phyloP scores from a whole-genome alignment of 37 sponge, comb jelly and placozoan species.

The Oopsacas minuta region DNA sequence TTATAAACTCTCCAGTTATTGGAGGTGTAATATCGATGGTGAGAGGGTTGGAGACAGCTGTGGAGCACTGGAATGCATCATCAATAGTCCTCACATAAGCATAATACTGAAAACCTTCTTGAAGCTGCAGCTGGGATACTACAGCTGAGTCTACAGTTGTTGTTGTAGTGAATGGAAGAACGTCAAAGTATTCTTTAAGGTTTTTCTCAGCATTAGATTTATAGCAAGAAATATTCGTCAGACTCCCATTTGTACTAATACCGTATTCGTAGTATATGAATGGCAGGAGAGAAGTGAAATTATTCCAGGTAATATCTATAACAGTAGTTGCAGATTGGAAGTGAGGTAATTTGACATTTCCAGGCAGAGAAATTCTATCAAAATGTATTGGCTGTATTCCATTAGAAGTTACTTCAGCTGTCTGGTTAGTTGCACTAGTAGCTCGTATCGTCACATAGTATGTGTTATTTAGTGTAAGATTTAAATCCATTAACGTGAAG shows the following conservation, averaged over 20 bases:
- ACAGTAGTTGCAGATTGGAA: slow-evolving; percentile 38
- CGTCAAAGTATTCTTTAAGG: slow-evolving; percentile 30
- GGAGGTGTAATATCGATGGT: slow-evolving; percentile 57
- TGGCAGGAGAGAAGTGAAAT: slow-evolving; percentile 52
- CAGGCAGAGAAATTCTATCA: slow-evolving; percentile 24
- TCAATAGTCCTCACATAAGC: slow-evolving; percentile 57
- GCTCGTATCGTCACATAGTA: slow-evolving; percentile 76
- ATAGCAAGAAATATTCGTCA: neutral
- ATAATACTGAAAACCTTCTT: slow-evolving; percentile 46
- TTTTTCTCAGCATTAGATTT: slow-evolving; percentile 24
- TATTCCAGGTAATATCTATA: slow-evolving; percentile 38
- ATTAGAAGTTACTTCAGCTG: slow-evolving; percentile 50
- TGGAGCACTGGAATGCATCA: slow-evolving; percentile 44
- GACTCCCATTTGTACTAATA: slow-evolving; percentile 21
- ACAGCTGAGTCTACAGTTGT: slow-evolving; percentile 23
- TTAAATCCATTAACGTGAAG: slow-evolving; percentile 33
- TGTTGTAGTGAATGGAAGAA: slow-evolving; percentile 31
- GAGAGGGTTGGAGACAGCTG: slow-evolving; percentile 15
- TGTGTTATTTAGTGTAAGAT: slow-evolving; percentile 21
- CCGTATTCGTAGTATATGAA: slow-evolving; percentile 58
- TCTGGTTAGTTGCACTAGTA: slow-evolving; percentile 41
- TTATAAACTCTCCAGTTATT: neutral
- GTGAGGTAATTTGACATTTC: slow-evolving; percentile 24
- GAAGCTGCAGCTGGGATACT: slow-evolving; percentile 21
- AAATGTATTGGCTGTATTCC: slow-evolving; percentile 45